Conservation (phyloP, 2,113 vertebrate genomes). For the Megaptera novaeangliae region DNA sequence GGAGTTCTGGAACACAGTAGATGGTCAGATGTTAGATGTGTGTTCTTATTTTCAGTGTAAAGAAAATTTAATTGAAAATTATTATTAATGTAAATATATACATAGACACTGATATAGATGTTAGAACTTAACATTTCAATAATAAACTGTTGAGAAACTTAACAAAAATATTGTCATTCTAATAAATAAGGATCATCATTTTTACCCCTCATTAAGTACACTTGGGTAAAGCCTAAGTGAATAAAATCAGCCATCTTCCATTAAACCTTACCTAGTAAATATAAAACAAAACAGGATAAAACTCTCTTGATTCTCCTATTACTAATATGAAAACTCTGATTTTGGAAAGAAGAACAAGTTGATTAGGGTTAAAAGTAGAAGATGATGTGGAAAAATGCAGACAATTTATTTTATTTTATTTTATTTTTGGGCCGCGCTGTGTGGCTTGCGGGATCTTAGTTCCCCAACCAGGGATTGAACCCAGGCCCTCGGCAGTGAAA, state of each 20-base stretch:
- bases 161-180: not conserved
- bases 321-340: not conserved
- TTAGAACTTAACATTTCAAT: not conserved
- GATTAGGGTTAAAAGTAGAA: not conserved
- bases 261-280: not conserved
- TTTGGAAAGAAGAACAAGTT: not conserved
- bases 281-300: not conserved
- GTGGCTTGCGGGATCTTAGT: not conserved
- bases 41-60: not conserved
- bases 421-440: rapidly evolving
- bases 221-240: not conserved
- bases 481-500: not conserved
- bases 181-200: not conserved
- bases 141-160: not conserved
- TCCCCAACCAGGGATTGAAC: not conserved
- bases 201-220: not conserved
- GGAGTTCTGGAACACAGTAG: not conserved
- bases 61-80: not conserved
- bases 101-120: not conserved
- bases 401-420: not conserved
- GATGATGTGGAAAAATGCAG: not conserved
- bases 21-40: not conserved
- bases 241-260: not conserved
- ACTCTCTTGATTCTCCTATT: not conserved
- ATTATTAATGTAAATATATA: not conserved